Evolutionary conservation across 1,140 invertebrate species (phyloP).

Genomic region (Frieseomelitta varia): DNA sequence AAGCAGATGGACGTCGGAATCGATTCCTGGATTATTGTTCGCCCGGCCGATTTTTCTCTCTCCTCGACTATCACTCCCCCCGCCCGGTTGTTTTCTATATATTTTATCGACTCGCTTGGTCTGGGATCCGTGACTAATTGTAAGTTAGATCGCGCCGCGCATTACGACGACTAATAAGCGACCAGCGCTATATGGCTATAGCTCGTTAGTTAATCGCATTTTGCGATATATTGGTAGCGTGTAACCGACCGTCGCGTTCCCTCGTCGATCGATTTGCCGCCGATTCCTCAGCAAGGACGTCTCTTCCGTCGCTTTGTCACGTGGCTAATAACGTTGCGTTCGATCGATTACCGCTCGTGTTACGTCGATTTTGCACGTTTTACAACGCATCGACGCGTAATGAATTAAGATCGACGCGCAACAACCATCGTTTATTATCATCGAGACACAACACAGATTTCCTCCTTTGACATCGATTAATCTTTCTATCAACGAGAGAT

Average conservation of each 20-base stretch:
- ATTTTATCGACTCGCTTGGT: conserved; percentile 1
- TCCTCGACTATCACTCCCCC: accelerated
- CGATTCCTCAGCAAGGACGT: neutral
- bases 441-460: neutral
- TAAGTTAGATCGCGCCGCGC: neutral
- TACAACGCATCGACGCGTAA: neutral
- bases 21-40: conserved; percentile 42
- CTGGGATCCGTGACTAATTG: conserved; percentile 1
- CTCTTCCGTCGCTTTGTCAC: neutral
- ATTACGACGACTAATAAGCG: neutral
- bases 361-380: neutral
- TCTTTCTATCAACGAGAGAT: conserved; percentile 10
- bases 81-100: neutral
- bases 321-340: neutral
- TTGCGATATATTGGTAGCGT: neutral
- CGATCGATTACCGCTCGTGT: neutral
- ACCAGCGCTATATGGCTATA: too few relatives aligned
- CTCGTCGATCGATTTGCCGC: neutral
- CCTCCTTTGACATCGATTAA: neutral
- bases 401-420: neutral
- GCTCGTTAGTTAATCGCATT: neutral
- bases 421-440: neutral
- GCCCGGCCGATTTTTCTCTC: neutral
- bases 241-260: too few relatives aligned
- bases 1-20: conserved; percentile 48